These are phyloP conservation scores for Neoarius graeffei DNA, from an alignment of 2,113 vertebrate species.

Conservation along the genomic window DNA sequence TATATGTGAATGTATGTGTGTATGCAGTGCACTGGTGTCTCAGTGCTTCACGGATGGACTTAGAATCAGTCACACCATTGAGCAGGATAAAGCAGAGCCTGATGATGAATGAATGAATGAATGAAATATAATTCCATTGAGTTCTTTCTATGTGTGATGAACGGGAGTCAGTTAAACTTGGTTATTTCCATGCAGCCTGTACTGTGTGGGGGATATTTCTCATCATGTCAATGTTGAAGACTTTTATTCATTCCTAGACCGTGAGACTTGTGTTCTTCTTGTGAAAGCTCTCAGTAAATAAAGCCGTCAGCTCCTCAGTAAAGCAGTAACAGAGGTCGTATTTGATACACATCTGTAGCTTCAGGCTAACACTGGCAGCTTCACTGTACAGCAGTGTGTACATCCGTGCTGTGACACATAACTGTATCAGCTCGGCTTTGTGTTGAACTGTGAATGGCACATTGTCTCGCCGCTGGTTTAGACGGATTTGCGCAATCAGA, in stretches of 20 bases:
- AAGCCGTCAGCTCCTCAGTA: slow-evolving; percentile 26
- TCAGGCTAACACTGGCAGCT: slow-evolving; percentile 12
- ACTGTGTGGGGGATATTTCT: neutral
- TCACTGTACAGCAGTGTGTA: slow-evolving; percentile 41
- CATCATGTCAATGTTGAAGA: slow-evolving; percentile 14
- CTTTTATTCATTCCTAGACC: slow-evolving; percentile 36
- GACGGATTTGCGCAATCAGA: slow-evolving; percentile 14
- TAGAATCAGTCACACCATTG: neutral
- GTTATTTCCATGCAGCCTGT: neutral
- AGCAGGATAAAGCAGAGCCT: neutral
- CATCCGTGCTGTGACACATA: slow-evolving; percentile 24
- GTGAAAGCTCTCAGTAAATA: slow-evolving; percentile 23
- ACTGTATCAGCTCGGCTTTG: slow-evolving; percentile 28
- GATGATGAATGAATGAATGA: neutral
- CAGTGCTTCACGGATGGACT: neutral
- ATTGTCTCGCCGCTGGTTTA: slow-evolving; percentile 10
- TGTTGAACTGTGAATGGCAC: slow-evolving; percentile 36
- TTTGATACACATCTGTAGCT: slow-evolving; percentile 28
- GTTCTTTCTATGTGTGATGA: neutral
- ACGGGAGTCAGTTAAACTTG: no score
- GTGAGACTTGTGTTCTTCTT: neutral
- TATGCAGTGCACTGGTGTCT: neutral
- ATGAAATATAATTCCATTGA: neutral
- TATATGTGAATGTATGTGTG: neutral
- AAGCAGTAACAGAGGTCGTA: slow-evolving; percentile 26